phyloP scores from a whole-genome alignment of 2,888 invertebrate genomes.

The Siphonodentalium dalli region DNA sequence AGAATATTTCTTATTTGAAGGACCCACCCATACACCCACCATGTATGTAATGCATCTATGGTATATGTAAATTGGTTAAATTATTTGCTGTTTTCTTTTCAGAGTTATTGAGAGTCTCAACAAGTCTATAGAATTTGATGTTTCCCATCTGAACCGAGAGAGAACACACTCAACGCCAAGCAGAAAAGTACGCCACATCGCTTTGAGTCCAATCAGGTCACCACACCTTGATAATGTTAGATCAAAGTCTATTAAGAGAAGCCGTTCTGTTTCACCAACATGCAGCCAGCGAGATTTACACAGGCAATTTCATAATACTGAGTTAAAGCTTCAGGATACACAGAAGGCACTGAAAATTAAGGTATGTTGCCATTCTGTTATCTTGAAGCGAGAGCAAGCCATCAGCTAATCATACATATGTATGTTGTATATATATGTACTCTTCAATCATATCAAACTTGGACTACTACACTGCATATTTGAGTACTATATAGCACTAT shows the following conservation, averaged over 20 bases:
- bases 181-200: conserved; percentile 27
- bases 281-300: conserved; percentile 19
- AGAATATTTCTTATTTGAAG: no score
- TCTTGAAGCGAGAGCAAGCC: no score
- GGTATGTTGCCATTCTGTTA: conserved; percentile 37
- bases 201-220: conserved; percentile 34
- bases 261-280: conserved; percentile 40
- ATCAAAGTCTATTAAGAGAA: conserved; percentile 20
- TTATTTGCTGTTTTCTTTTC: background rate
- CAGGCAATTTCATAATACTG: conserved; percentile 31
- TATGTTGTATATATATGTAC: no score
- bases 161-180: conserved; percentile 49
- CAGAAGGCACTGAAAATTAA: conserved; percentile 45
- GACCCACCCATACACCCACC: no score
- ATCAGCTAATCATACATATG: no score
- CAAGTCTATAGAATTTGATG: conserved; percentile 44
- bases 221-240: background rate
- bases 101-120: conserved; percentile 39
- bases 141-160: conserved; percentile 40
- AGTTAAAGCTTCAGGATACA: conserved; percentile 44
- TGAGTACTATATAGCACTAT: no score
- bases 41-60: background rate
- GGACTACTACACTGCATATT: no score
- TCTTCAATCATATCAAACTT: no score
- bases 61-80: background rate